Evolutionary conservation across 2,113 vertebrate species (phyloP), one percentile per base, ranked within the genome.

Genomic region (Semnornis frantzii): DNA sequence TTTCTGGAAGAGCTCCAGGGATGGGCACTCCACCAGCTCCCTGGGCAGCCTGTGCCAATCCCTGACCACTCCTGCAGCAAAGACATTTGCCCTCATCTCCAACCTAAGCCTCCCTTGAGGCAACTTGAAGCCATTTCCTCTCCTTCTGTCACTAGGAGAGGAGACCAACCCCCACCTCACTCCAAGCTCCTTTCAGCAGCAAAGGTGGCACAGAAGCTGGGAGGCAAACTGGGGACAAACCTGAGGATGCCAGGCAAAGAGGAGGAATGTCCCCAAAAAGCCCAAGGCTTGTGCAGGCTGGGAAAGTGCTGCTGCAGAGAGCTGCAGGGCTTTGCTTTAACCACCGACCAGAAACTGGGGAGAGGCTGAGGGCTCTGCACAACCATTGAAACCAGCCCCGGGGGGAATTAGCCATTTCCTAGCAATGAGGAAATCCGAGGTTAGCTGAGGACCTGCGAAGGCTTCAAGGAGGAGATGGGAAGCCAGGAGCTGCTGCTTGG

Each of bases 381-480:
- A 86, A 57, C 88, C 90, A 93, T 59, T 94, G 92, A 90, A 96
- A 96, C 85, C 77, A 5, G 86, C 92, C 93, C 93, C 64, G 23
- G 90, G 90, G 90, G 89, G 85, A 78, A 92, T 92, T 90, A 46
- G 92, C 96, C 92, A 94, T 81, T 94, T 96, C 95, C 93, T 60
- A 12, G 83, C 86, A 39, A 92, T 96, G 92, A 95, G 96, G 94
- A 95, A 96, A 87, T 8, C 15, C 0, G n/a, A 20, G 92, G 64
- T 33, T 58, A 91, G 84, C 84, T 3, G 60, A 57, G 86, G 93
- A 93, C 6, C 94, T 13, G 95, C 82, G 27, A 25, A 82, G 82
- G 88, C 73, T 73, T 60, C 27, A 14, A 39, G 84, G 58, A 75
- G 78, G 85, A n/a, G 31, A 77, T 42, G 82, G 79, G 93, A 91